phyloP scores from a whole-genome alignment of 2,888 invertebrate genomes.

The Hyppa rectilinea region DNA sequence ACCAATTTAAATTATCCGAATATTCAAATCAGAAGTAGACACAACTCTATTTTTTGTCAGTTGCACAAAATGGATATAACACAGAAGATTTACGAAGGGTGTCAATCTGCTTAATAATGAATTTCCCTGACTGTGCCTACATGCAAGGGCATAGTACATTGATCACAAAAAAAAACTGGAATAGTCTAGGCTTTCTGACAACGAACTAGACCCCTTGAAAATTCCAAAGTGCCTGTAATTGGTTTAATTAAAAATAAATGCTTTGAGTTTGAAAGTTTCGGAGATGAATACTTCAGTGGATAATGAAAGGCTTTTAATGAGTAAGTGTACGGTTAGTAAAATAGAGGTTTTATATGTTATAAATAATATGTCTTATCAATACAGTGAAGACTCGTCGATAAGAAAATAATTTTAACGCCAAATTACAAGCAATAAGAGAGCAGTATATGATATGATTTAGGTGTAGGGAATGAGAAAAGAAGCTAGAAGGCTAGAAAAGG shows the following conservation, averaged over 20 bases:
- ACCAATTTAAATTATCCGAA: background rate
- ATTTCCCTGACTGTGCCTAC: background rate
- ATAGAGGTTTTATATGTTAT: background rate
- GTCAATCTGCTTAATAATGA: background rate
- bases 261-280: too few species aligned
- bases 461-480: too few species aligned
- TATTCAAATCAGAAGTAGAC: background rate
- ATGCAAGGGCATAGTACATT: background rate
- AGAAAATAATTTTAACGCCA: background rate
- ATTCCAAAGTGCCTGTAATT: too few species aligned
- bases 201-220: too few species aligned
- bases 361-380: background rate
- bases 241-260: too few species aligned
- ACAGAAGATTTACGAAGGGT: background rate
- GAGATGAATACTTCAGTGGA: too few species aligned
- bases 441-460: too few species aligned
- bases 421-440: too few species aligned
- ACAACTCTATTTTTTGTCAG: background rate
- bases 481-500: too few species aligned
- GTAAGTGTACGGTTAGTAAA: background rate
- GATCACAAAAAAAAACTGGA: background rate
- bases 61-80: background rate
- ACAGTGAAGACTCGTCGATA: background rate
- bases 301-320: background rate
- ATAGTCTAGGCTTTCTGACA: fast-evolving